Percentiles rank a stretch among this genome's conserved stretches.
These are phyloP conservation scores for Patella pellucida DNA, from an alignment of 2,888 invertebrate species.

Conservation along the genomic window DNA sequence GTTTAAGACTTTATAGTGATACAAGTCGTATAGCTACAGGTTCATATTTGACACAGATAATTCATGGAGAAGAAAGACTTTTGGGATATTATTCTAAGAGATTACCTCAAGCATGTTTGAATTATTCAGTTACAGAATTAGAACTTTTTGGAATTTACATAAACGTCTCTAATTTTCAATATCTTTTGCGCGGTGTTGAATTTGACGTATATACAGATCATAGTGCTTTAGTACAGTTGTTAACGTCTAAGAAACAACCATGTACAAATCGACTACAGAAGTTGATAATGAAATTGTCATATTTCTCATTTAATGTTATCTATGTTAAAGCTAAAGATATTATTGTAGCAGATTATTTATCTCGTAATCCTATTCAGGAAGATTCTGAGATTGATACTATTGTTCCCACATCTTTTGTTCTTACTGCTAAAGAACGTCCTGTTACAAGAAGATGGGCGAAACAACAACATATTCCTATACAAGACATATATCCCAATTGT, in stretches of 20 bases:
- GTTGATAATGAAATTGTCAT: not conserved
- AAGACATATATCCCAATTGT: not conserved
- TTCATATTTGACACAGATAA: constrained; percentile 8
- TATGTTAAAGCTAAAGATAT: not conserved
- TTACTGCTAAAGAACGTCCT: not conserved
- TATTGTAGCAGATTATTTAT: not conserved
- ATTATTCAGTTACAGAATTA: not conserved
- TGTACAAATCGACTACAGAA: constrained; percentile 8
- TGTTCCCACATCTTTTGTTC: constrained; percentile 1
- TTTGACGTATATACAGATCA: constrained; percentile 7
- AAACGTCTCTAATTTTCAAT: constrained; percentile 4
- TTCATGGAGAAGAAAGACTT: not conserved
- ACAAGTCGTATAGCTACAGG: constrained; percentile 2
- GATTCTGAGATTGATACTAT: constrained; percentile 4
- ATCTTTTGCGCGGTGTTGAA: no score
- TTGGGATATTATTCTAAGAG: not conserved
- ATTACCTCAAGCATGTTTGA: not conserved
- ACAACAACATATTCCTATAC: not conserved
- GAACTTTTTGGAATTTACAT: constrained; percentile 6
- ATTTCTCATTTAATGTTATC: not conserved
- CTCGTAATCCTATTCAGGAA: not conserved
- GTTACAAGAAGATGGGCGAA: constrained; percentile 7
- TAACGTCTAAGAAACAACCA: not conserved
- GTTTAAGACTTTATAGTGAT: not conserved
- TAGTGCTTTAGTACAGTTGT: not conserved